Evolutionary conservation across 2,797 vertebrate genomes (phyloP), one percentile per base, ranked within the genome.

Genomic region (Esox lucius): DNA sequence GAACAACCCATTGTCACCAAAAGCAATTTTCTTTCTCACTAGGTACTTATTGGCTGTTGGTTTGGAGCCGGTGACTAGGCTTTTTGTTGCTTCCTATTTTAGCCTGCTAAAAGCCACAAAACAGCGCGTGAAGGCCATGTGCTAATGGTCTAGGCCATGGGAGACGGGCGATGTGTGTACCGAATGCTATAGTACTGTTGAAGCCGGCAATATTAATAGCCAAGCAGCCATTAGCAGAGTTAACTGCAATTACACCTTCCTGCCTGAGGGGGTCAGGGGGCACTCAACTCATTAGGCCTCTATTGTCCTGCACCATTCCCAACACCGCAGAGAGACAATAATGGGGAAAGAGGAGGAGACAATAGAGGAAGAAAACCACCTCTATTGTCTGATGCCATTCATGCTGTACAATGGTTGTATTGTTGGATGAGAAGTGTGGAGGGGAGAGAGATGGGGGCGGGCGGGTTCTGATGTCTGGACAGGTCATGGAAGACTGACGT

Each of bases 121-220:
- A 28, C 62, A 49, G 53, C 66, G 22, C 17, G 46, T 26, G 70
- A 77, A 70, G 70, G 77, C 71, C 64, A 31, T 69, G 74, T 72
- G 69, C 72, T 80, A 80, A 80, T 77, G 65, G 75, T 70, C 65
- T 71, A 48, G 66, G 49, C 16, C 73, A 84, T 75, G 81, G 78
- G 12, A 49, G 48, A 78, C 72, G 75, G 78, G 3, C 16, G 53
- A 72, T 56, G 76, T 22, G 26, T 70, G 75, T 26, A 13, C 35
- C 26, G 33, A 39, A 35, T 51, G 26, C 42, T 26, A 64, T 15
- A 33, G 7, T 71, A 67, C 74, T 69, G 53, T 26, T 22, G 53
- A 66, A 71, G 81, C 86, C 88, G 79, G 82, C 62, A 74, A 87
- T 84, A 86, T 83, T 87, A 81, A 83, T 80, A 66, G 61, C 53